Evolutionary conservation across 2,797 vertebrate genomes (phyloP).

Genomic region (Poecile montanus): DNA sequence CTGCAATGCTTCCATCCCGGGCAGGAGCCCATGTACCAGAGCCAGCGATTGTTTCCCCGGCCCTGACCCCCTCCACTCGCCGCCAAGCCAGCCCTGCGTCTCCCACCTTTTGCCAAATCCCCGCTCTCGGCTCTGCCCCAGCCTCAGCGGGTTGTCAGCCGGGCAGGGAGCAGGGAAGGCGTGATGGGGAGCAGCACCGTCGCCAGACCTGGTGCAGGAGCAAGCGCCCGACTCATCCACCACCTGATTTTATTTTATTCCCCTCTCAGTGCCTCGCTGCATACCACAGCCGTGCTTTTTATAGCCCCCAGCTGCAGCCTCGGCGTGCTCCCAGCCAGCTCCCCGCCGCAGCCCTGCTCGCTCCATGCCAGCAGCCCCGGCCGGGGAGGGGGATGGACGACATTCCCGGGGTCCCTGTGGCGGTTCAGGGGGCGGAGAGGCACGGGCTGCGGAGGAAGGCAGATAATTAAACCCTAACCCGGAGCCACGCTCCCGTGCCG

Average conservation of each 20-base stretch:
- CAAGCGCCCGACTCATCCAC: neutral
- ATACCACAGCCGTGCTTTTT: slow-evolving; percentile 61
- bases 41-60: neutral
- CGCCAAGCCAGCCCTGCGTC: neutral
- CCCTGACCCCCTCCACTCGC: neutral
- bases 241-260: slow-evolving; percentile 53
- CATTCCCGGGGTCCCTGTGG: neutral
- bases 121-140: neutral
- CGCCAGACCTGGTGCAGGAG: neutral
- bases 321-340: slow-evolving; percentile 36
- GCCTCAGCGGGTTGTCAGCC: neutral
- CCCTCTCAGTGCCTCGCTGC: slow-evolving; percentile 30
- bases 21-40: neutral
- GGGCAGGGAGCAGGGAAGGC: neutral
- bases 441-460: neutral
- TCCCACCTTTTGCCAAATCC: neutral
- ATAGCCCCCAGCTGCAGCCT: slow-evolving; percentile 59
- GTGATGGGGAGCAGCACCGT: neutral
- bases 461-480: slow-evolving; percentile 29
- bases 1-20: neutral
- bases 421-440: neutral
- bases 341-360: neutral
- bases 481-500: slow-evolving; percentile 22
- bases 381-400: neutral
- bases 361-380: slow-evolving; percentile 16